Evolutionary conservation across 1,140 invertebrate genomes (phyloP), one percentile per base, ranked within the genome.

Genomic region (Drosophila guanche): DNA sequence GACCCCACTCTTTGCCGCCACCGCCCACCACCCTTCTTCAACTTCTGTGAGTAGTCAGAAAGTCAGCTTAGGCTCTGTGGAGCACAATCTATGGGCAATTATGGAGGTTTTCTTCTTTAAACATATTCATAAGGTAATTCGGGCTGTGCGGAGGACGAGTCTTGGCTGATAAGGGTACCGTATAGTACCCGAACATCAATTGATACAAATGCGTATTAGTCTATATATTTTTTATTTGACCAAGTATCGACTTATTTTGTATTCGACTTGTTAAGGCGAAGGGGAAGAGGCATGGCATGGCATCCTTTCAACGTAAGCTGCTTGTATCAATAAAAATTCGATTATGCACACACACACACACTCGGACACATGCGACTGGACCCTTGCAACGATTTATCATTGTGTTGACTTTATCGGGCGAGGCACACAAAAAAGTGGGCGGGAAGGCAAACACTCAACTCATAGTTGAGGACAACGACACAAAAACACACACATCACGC

Each of bases 321-420:
- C 85, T 89, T 89, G 84, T 89, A 89, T 89, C 84, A 89, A 89
- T 89, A 89, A 89, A 89, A 89, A 89, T 89, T 89, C 84, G 84
- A 89, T 89, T 89, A 89, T 89, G 74, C 75, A 68, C 58, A 60
- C 46, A 53, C 51, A 66, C 37, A 67, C 23, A 33, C 16, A 41
- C n/a, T 3, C 33, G 47, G 56, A 43, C 42, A 37, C 20, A 41
- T 14, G 43, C 14, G 43, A 22, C 42, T 29, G 29, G 65, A 53
- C 60, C 56, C 65, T 66, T 76, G 75, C 79, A 57, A 88, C 80
- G 83, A 88, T 88, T 88, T 88, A 88, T 88, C 79, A 88, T 83
- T 68, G 62, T 76, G 66, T 73, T 86, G 79, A 89, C 83, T 88
- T 88, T 88, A 89, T 88, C 83, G 62, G 65, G 25, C 54, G 8